phyloP scores from a whole-genome alignment of 2,888 invertebrate genomes.

The Philhelius pedissequus region DNA sequence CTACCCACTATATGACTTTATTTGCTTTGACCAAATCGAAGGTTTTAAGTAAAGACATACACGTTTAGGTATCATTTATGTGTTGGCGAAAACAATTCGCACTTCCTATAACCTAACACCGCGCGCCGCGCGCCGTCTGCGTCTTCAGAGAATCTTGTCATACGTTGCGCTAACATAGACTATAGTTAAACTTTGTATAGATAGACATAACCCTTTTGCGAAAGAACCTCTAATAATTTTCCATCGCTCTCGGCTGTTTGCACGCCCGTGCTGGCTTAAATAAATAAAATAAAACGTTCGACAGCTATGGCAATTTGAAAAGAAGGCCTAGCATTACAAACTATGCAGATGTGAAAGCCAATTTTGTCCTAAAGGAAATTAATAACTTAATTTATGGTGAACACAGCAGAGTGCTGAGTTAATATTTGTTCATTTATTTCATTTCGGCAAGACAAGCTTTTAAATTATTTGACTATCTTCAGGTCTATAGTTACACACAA shows the following conservation, averaged over 20 bases:
- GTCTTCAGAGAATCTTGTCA: neutral
- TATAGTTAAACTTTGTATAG: neutral
- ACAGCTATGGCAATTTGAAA: conserved; percentile 28
- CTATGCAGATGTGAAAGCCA: conserved; percentile 47
- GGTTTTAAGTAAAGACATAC: neutral
- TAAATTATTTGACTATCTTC: conserved; percentile 25
- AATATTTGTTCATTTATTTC: conserved; percentile 49
- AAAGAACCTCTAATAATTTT: conserved; percentile 42
- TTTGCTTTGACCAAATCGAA: conserved; percentile 13
- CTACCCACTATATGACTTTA: neutral
- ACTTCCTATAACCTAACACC: conserved; percentile 25
- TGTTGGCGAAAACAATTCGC: conserved; percentile 51
- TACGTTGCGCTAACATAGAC: neutral
- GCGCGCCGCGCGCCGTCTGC: too few relatives aligned
- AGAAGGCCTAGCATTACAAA: neutral
- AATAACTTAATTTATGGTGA: conserved; percentile 44
- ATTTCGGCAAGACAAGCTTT: conserved; percentile 12
- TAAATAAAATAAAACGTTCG: conserved; percentile 36
- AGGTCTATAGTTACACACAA: neutral
- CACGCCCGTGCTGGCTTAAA: conserved; percentile 19
- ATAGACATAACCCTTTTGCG: neutral
- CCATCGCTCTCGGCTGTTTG: conserved; percentile 31
- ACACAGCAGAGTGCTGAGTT: conserved; percentile 46
- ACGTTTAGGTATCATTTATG: conserved; percentile 31
- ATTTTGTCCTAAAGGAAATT: conserved; percentile 57